Base-by-base conservation (phyloP, 2,888 invertebrate genomes). In the Baccha elongata region DNA sequence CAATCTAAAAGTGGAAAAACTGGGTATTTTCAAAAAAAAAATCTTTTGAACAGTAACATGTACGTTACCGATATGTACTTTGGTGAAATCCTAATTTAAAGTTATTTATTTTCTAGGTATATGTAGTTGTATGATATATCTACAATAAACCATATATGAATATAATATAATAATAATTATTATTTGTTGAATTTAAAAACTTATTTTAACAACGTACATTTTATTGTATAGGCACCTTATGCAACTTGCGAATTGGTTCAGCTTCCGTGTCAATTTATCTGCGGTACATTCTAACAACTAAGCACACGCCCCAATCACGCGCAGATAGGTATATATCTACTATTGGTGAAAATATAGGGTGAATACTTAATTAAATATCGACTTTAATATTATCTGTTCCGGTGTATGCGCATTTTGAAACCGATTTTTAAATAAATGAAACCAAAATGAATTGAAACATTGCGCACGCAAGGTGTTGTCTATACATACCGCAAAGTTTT, bases 351-450 rank as follows among this genome's bases (percentile, higher is more conserved):
- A 46, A 58, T 73, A 53, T 53, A 42, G 79, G 79, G 67, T 62
- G 73, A 79, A 73, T 79, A 67, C 35, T 73, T 79, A 67, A 58
- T 73, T 79, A 68, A 62, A 73, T 73, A 68, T 73, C 67, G 79
- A 79, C 67, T 48, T 46, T 35, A 17, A 58, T 58, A 48, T 68
- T 53, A 79, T 73, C 46, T 62, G 19, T n/a, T 53, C 48, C 48
- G 79, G 79, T 79, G 79, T 73, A 79, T 79, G 79, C 79, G 79
- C 79, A 79, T 67, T 78, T 52, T 60, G 65, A 35, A 65, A 10
- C 15, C 1, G 40, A 8, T 53, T 72, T 60, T 40, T 19, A 37
- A 46, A 60, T 67, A 15, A 52, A 58, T 37, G 78, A 78, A 72
- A 78, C 72, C 50, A 11, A 46, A 52, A 62, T 26, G 79, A 79